Evolutionary conservation across 2,797 vertebrate genomes (phyloP).

Genomic region (Diplodus puntazzo): DNA sequence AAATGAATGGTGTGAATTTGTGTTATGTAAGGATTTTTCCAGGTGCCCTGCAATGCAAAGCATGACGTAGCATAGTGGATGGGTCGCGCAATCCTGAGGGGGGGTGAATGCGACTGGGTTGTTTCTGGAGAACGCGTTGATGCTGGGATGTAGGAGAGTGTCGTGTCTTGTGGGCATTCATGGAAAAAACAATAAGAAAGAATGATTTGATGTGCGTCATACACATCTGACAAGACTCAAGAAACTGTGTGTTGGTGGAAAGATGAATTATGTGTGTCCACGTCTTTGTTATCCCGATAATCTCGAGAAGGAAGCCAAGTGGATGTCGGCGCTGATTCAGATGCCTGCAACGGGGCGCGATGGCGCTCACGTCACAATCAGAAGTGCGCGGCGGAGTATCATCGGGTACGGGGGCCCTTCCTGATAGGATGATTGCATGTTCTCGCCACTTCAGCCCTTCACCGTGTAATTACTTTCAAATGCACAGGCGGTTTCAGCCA

Average conservation of each 20-base stretch:
- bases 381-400: conserved; percentile 29
- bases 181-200: background rate
- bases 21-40: background rate
- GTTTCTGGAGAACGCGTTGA: background rate
- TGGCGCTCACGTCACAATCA: conserved; percentile 3
- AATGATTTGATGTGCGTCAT: background rate
- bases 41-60: background rate
- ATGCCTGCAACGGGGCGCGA: background rate
- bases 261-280: background rate
- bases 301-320: background rate
- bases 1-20: background rate
- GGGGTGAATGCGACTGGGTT: background rate
- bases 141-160: background rate
- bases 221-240: background rate
- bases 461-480: conserved; percentile 62
- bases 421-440: conserved; percentile 61
- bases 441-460: conserved; percentile 49
- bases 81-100: background rate
- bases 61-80: background rate
- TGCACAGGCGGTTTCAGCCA: conserved; percentile 36
- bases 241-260: background rate
- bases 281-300: background rate
- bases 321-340: background rate
- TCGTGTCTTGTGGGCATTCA: background rate
- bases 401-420: conserved; percentile 13